phyloP scores from a whole-genome alignment of 2,888 invertebrate species.

The Cepaea hortensis region DNA sequence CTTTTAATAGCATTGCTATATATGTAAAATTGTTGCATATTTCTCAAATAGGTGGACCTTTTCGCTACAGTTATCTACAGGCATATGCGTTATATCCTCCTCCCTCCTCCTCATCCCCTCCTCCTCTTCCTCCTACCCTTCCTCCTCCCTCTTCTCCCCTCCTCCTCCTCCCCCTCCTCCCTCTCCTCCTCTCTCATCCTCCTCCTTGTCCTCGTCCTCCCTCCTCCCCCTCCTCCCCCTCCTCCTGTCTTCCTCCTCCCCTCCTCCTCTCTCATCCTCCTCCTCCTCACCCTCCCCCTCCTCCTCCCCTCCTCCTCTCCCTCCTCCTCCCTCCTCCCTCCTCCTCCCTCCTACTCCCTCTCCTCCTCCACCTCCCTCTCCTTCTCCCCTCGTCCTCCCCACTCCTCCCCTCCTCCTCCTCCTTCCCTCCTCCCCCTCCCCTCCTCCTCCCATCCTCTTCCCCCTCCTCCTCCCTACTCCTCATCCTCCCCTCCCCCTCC shows the following conservation, averaged over 20 bases:
- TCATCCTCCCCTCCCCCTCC: too few relatives aligned
- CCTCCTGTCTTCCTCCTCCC: not conserved
- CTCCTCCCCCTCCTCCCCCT: conserved; percentile 7
- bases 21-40: too few relatives aligned
- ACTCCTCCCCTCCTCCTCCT: not conserved
- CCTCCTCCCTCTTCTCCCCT: too few relatives aligned
- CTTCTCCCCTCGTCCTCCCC: not conserved
- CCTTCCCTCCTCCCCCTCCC: not conserved
- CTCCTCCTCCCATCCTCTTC: not conserved
- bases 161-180: too few relatives aligned
- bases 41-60: too few relatives aligned
- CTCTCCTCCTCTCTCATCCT: too few relatives aligned
- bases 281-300: not conserved
- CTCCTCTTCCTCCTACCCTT: too few relatives aligned
- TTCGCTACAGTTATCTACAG: too few relatives aligned
- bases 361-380: not conserved
- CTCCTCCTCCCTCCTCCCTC: not conserved
- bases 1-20: too few relatives aligned
- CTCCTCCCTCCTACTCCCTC: not conserved
- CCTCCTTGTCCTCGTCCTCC: not conserved
- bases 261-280: not conserved
- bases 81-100: too few relatives aligned
- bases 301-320: not conserved
- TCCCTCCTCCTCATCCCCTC: too few relatives aligned
- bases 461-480: too few relatives aligned